Evolutionary conservation across 2,888 invertebrate genomes (phyloP), one percentile per base, ranked within the genome.

Genomic region (Danaus chrysippus): DNA sequence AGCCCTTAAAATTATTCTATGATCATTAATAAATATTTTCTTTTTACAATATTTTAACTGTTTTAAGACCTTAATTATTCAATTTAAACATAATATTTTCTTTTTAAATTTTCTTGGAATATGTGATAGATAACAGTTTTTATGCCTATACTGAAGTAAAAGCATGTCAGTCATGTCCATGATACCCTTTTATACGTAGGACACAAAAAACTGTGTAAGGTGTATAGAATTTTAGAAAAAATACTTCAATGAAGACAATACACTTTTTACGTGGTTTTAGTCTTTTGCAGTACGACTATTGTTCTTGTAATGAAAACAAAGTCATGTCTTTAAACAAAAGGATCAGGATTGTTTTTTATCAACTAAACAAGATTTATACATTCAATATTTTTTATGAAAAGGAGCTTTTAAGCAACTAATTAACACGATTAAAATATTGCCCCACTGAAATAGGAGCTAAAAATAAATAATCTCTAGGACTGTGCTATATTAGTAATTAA

Each of bases 111-210:
- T 56, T 53, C 56, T 44, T 57, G 34, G 61, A 61, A 57, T 57
- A 61, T 53, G 52, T 56, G 61, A 61, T 61, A 61, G 57, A 54
- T 61, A 15, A 57, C 61, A 19, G 57, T 61, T 52, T 57, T 53
- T 61, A 52, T 44, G 53, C 56, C 54, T 57, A 61, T 43, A 57
- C 43, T 61, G 44, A 54, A 61, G 57, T 56, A 56, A 54, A 57
- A 56, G 54, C 53, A 61, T 61, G 56, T 56, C 55, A 54, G 54
- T 23, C 34, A 54, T 34, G 23, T 34, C 23, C 8, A 34, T 34
- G 23, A 34, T 34, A 34, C 23, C 6, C 23, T 34, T 34, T 52
- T n/a, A 15, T 13, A 52, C 52, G 52, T 5, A 13, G 15, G 52
- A 52, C 2, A n/a, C 15, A 52, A 52, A 19, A 52, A 13, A 13